phyloP scores from a whole-genome alignment of 2,113 vertebrate species.

The Nibea coibor region DNA sequence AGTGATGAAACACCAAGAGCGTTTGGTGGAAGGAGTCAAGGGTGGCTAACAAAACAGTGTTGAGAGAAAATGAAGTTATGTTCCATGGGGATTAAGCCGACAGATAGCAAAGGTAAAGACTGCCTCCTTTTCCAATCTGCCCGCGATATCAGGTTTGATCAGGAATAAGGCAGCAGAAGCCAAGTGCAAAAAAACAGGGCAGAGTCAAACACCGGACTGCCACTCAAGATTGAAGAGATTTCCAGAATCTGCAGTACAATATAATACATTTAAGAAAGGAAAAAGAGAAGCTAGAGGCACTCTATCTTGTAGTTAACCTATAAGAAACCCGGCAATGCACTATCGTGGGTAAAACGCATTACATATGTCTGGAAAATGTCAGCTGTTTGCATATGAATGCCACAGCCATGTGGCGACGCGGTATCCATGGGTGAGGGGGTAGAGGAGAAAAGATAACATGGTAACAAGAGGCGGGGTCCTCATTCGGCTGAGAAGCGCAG shows the following conservation, averaged over 20 bases:
- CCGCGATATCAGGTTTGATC: constrained; percentile 72
- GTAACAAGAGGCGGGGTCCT: constrained; percentile 2
- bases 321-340: background rate
- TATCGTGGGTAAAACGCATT: background rate
- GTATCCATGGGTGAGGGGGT: background rate
- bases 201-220: constrained; percentile 60
- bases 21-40: constrained; percentile 61
- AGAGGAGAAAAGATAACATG: background rate
- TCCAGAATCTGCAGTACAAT: constrained; percentile 3
- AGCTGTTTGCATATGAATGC: constrained; percentile 1
- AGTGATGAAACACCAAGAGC: constrained; percentile 55
- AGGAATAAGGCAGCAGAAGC: constrained; percentile 62
- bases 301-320: background rate
- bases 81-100: constrained; percentile 74
- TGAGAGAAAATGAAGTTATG: constrained; percentile 76
- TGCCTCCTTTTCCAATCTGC: constrained; percentile 67
- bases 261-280: constrained; percentile 9
- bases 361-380: background rate
- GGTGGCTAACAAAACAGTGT: constrained; percentile 73
- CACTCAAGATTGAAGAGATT: constrained; percentile 69
- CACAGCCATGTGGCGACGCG: background rate
- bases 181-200: constrained; percentile 58
- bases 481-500: constrained; percentile 9
- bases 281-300: background rate
- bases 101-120: constrained; percentile 77